Evolutionary conservation across 2,113 vertebrate species (phyloP).

Genomic region (Aegithalos caudatus): DNA sequence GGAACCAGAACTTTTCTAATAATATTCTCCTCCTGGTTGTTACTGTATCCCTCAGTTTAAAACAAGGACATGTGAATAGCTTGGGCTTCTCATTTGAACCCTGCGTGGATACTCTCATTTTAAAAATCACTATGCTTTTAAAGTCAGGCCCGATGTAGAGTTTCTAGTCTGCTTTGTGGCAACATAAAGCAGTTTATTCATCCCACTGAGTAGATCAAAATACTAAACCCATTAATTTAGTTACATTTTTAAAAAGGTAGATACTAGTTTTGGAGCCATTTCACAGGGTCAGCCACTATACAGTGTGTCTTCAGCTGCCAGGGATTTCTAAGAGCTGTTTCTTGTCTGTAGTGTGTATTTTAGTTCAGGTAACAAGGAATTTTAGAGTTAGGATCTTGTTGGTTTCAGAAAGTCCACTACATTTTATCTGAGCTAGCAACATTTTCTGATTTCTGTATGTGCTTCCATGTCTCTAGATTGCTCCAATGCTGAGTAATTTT

Average conservation of each 20-base stretch:
- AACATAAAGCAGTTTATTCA: not conserved
- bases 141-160: not conserved
- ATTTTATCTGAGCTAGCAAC: not conserved
- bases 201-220: not conserved
- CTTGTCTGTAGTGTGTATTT: constrained; percentile 20
- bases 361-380: constrained; percentile 12
- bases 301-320: constrained; percentile 37
- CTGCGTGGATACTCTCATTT: not conserved
- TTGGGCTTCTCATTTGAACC: not conserved
- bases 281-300: not conserved
- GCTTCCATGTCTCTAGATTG: not conserved
- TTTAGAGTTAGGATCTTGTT: not conserved
- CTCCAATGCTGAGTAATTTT: not conserved
- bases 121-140: not conserved
- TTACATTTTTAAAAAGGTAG: not conserved
- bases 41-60: not conserved
- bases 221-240: not conserved
- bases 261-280: not conserved
- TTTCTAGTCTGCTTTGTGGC: not conserved
- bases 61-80: not conserved
- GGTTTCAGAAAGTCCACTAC: not conserved
- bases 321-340: constrained; percentile 52
- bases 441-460: not conserved
- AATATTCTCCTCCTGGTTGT: not conserved
- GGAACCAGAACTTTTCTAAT: not conserved